Conservation (phyloP, 2,113 vertebrate species). For the Morone chrysops region DNA sequence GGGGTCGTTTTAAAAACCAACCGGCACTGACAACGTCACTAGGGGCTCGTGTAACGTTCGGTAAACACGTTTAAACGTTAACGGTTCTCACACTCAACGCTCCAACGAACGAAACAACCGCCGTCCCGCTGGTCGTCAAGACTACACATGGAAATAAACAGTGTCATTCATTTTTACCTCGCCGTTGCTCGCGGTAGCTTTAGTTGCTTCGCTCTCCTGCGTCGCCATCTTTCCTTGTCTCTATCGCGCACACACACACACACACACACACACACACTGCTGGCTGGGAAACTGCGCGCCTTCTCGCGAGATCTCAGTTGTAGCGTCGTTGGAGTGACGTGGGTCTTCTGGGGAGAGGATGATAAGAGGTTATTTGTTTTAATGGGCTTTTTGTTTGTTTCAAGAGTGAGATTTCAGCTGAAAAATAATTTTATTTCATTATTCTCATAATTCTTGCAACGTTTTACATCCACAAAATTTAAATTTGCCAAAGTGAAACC, state of each 20-base stretch:
- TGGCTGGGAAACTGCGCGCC: slow-evolving; percentile 53
- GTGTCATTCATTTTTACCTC: slow-evolving; percentile 83
- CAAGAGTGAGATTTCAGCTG: too few relatives aligned
- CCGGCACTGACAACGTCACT: slow-evolving; percentile 80
- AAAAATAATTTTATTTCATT: too few relatives aligned
- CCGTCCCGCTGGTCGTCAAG: too few relatives aligned
- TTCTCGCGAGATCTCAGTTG: slow-evolving; percentile 77
- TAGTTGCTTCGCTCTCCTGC: slow-evolving; percentile 81
- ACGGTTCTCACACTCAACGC: not conserved
- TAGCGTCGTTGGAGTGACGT: slow-evolving; percentile 38
- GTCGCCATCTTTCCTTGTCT: slow-evolving; percentile 88
- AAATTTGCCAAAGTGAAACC: too few relatives aligned
- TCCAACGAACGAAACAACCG: not conserved
- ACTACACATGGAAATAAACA: not conserved
- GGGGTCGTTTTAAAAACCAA: slow-evolving; percentile 74
- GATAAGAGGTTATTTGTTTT: too few relatives aligned
- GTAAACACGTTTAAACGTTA: slow-evolving; percentile 6
- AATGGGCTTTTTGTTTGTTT: too few relatives aligned
- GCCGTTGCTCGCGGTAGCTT: slow-evolving; percentile 82
- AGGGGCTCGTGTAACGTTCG: slow-evolving; percentile 41
- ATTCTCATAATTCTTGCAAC: too few relatives aligned
- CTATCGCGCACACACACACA: slow-evolving; percentile 73
- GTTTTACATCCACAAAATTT: too few relatives aligned
- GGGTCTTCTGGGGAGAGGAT: not conserved
- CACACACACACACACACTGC: slow-evolving; percentile 53